A percentile compares a stretch with the other conserved stretches of the same genome.
phyloP scores from a whole-genome alignment of 2,797 vertebrate genomes.

The Limosa lapponica region DNA sequence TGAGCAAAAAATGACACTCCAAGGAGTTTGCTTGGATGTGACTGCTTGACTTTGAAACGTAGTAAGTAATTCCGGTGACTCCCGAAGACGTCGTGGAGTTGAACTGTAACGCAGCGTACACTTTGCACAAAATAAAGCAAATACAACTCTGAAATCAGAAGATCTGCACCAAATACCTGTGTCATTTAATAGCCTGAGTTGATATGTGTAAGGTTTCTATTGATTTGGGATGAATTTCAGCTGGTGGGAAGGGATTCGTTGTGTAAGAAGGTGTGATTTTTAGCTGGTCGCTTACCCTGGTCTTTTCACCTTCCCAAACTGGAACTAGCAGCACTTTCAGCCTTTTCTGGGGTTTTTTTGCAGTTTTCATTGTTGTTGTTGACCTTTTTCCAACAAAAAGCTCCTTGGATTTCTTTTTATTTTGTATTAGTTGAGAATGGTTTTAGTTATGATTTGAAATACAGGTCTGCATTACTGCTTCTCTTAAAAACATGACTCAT shows the following conservation, averaged over 20 bases:
- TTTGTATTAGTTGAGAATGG: neutral
- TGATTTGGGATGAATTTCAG: neutral
- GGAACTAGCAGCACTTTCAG: neutral
- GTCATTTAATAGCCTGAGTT: neutral
- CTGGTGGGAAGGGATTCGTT: neutral
- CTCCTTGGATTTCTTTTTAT: neutral
- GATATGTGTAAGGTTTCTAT: neutral
- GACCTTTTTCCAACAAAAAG: constrained; percentile 2
- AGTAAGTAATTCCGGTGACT: neutral
- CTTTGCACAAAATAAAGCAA: neutral
- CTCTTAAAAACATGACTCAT: constrained; percentile 65
- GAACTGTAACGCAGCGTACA: neutral
- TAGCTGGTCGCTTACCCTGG: neutral
- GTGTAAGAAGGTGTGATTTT: neutral
- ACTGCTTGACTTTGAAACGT: neutral
- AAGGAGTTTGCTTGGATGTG: neutral
- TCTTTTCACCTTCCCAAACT: neutral
- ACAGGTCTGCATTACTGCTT: constrained; percentile 37
- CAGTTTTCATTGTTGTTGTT: neutral
- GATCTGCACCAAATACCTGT: neutral
- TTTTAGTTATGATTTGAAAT: constrained; percentile 33
- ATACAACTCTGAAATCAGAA: neutral
- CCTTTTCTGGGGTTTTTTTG: neutral
- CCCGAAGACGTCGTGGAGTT: neutral
- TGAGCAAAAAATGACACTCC: neutral